A percentile compares a stretch with the other conserved stretches of the same genome.
Conservation (phyloP, 2,797 vertebrate species). For the Pogoniulus pusillus region DNA sequence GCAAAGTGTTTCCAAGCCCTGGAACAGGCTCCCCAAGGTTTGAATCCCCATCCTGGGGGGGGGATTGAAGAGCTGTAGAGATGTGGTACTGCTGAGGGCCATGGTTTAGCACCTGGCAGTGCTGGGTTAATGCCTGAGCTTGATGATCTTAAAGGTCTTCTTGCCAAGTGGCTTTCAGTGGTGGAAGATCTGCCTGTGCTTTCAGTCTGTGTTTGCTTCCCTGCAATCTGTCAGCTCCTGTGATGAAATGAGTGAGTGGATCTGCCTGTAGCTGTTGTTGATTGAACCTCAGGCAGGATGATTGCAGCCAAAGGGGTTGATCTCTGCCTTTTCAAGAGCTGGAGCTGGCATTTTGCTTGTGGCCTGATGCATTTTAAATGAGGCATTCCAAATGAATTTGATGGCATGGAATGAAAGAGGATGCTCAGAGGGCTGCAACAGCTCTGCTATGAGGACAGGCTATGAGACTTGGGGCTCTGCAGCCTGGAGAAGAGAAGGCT, state of each 20-base stretch:
- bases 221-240: background rate
- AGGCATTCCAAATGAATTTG: accelerated
- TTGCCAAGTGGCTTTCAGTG: background rate
- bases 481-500: too few relatives aligned
- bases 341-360: background rate
- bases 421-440: too few relatives aligned
- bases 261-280: background rate
- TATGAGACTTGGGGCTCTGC: too few relatives aligned
- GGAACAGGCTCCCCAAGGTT: too few relatives aligned
- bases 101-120: too few relatives aligned
- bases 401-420: background rate
- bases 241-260: background rate
- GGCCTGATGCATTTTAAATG: background rate
- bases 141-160: too few relatives aligned
- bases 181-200: background rate
- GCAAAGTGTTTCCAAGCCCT: too few relatives aligned
- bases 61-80: too few relatives aligned
- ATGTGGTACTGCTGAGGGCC: too few relatives aligned
- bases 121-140: too few relatives aligned
- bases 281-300: background rate
- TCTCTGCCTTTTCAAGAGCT: background rate
- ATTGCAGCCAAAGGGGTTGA: background rate
- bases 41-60: too few relatives aligned
- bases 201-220: background rate
- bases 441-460: too few relatives aligned